Conservation (phyloP, 2,113 vertebrate genomes). For the Pontoporia blainvillei region DNA sequence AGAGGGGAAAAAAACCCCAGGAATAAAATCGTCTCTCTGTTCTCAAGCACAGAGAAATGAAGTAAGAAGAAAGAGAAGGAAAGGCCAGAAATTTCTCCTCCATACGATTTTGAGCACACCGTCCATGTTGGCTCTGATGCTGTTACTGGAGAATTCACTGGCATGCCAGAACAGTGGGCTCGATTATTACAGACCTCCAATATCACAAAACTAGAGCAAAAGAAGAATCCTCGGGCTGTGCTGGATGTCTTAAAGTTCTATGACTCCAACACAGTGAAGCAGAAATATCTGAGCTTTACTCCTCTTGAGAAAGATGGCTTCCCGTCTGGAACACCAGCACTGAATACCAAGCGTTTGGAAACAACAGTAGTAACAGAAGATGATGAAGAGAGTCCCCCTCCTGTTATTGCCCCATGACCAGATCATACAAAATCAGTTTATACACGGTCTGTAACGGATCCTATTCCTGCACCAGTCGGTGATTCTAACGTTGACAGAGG, state of each 20-base stretch:
- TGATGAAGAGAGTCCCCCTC: slow-evolving; percentile 91
- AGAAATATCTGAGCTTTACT: slow-evolving; percentile 99
- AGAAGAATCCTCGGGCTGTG: slow-evolving; percentile 98
- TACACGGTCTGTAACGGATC: slow-evolving; percentile 95
- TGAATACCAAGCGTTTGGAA: slow-evolving; percentile 89
- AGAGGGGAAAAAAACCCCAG: slow-evolving; percentile 92
- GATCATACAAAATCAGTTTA: slow-evolving; percentile 98
- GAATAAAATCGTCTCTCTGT: slow-evolving; percentile 97
- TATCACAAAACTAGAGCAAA: slow-evolving; percentile 98
- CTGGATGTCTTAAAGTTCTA: slow-evolving; percentile 98
- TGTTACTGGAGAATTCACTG: slow-evolving; percentile 98
- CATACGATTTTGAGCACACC: slow-evolving; percentile 97
- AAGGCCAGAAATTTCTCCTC: slow-evolving; percentile 95
- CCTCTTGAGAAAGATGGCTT: slow-evolving; percentile 94
- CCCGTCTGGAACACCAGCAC: slow-evolving; percentile 88
- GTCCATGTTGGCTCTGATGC: slow-evolving; percentile 98
- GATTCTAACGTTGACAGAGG: slow-evolving; percentile 85
- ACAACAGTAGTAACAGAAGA: slow-evolving; percentile 88
- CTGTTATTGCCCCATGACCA: slow-evolving; percentile 93
- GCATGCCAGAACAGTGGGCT: slow-evolving; percentile 99
- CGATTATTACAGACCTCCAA: slow-evolving; percentile 96
- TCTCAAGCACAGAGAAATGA: slow-evolving; percentile 93
- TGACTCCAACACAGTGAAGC: slow-evolving; percentile 94
- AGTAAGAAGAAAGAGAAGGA: slow-evolving; percentile 96
- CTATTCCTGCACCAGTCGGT: slow-evolving; percentile 87